phyloP scores from a whole-genome alignment of 2,113 vertebrate genomes.

The Microcebus tavaratra region DNA sequence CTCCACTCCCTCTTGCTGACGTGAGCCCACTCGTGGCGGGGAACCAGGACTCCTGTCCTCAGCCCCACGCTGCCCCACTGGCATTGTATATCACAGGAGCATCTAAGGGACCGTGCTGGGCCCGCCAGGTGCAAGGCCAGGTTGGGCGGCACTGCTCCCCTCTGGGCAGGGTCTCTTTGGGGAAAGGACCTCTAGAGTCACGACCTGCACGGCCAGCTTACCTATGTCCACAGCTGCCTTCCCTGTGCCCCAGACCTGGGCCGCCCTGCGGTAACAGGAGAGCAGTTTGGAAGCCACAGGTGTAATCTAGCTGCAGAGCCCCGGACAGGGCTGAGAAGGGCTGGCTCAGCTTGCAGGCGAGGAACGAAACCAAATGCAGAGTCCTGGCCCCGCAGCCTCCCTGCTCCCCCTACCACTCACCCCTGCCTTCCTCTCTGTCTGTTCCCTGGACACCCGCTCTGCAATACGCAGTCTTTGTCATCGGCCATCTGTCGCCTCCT shows the following conservation, averaged over 20 bases:
- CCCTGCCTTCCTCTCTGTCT: neutral
- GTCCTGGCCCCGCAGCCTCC: neutral
- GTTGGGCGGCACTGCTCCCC: neutral
- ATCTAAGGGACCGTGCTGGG: neutral
- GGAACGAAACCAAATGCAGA: neutral
- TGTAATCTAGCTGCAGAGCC: neutral
- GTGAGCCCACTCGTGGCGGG: neutral
- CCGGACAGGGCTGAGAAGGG: neutral
- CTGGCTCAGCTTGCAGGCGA: neutral
- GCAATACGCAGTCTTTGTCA: neutral
- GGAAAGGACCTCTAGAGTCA: too few species aligned
- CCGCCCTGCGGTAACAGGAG: neutral
- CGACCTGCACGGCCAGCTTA: neutral
- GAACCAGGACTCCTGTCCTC: neutral
- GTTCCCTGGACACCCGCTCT: neutral
- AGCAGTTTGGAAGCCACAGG: neutral
- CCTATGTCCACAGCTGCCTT: neutral
- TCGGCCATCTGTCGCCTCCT: neutral
- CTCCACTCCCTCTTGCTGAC: neutral
- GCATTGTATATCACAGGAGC: neutral
- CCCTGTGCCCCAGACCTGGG: accelerated
- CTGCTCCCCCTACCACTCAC: neutral
- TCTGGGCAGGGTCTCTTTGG: neutral
- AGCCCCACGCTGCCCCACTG: neutral
- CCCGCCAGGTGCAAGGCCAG: neutral